Evolutionary conservation across 2,888 invertebrate species (phyloP).

Genomic region (Dastarcus helophoroides): DNA sequence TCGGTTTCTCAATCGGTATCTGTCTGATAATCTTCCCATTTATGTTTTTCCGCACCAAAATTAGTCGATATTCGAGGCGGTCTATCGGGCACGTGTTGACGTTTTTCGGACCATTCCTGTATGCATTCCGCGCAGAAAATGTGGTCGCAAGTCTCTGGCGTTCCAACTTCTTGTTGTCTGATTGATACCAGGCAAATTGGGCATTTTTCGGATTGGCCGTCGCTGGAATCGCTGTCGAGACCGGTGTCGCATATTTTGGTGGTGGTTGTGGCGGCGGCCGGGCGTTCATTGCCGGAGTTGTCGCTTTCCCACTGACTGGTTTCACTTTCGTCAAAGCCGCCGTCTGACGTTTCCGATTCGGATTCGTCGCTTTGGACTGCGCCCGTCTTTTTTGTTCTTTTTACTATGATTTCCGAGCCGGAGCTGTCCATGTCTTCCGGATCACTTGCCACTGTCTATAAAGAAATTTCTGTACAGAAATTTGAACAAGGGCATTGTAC

Average conservation of each 20-base stretch:
- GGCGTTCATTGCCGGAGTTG: no score
- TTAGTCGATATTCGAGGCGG: slow-evolving; percentile 58
- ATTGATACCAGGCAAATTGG: slow-evolving; percentile 80
- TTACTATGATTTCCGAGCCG: no score
- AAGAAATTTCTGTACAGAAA: no score
- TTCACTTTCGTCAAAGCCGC: no score
- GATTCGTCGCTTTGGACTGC: no score
- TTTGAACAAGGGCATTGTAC: no score
- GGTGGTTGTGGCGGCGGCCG: no score
- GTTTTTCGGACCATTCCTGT: slow-evolving; percentile 88
- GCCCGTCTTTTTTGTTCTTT: no score
- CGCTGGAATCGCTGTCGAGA: slow-evolving; percentile 27
- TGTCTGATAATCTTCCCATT: slow-evolving; percentile 56
- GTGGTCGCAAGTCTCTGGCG: slow-evolving; percentile 80
- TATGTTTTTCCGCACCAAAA: slow-evolving; percentile 58
- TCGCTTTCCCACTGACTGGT: no score
- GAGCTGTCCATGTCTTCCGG: slow-evolving; percentile 38
- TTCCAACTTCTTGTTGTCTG: slow-evolving; percentile 65
- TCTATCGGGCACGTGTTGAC: slow-evolving; percentile 93
- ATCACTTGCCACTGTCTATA: slow-evolving; percentile 46
- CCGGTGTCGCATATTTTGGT: slow-evolving; percentile 8
- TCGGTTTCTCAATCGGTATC: slow-evolving; percentile 51
- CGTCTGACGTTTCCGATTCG: no score
- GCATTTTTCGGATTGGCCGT: slow-evolving; percentile 63
- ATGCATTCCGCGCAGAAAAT: slow-evolving; percentile 83